Conservation (phyloP, 2,888 invertebrate species). For the Drosophila demipolita region DNA sequence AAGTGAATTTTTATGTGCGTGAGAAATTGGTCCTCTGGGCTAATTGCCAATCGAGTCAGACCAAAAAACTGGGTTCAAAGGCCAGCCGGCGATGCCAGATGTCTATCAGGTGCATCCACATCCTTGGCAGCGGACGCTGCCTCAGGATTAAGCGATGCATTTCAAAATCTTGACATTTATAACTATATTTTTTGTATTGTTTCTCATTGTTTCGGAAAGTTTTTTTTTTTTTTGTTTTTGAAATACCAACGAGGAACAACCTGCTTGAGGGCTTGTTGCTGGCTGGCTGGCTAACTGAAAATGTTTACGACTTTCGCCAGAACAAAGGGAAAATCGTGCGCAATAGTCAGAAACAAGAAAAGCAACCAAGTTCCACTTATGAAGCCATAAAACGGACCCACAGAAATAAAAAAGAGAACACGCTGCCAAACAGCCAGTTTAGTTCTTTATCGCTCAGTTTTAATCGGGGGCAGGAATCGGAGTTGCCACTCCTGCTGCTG, state of each 20-base stretch:
- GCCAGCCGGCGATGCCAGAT: conserved; percentile 29
- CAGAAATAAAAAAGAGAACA: conserved; percentile 31
- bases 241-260: conserved; percentile 23
- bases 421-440: conserved; percentile 45
- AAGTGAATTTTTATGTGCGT: conserved; percentile 75
- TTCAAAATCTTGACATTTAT: conserved; percentile 77
- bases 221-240: conserved; percentile 4
- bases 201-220: conserved; percentile 34
- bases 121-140: conserved; percentile 20
- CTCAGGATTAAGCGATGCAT: conserved; percentile 70
- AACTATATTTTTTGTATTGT: conserved; percentile 58
- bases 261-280: conserved; percentile 42
- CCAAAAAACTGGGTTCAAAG: conserved; percentile 37
- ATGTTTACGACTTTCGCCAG: conserved; percentile 80
- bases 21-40: conserved; percentile 68
- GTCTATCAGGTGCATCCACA: conserved; percentile 52
- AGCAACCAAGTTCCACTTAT: conserved; percentile 77
- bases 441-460: conserved; percentile 43
- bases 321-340: conserved; percentile 74
- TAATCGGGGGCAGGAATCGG: conserved; percentile 60
- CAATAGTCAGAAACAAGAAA: conserved; percentile 49
- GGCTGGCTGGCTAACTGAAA: conserved; percentile 24
- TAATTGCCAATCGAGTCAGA: conserved; percentile 53
- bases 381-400: conserved; percentile 72
- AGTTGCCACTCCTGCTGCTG: conserved; percentile 32